Conservation (phyloP, 2,113 vertebrate genomes). For the Phaethornis superciliosus region DNA sequence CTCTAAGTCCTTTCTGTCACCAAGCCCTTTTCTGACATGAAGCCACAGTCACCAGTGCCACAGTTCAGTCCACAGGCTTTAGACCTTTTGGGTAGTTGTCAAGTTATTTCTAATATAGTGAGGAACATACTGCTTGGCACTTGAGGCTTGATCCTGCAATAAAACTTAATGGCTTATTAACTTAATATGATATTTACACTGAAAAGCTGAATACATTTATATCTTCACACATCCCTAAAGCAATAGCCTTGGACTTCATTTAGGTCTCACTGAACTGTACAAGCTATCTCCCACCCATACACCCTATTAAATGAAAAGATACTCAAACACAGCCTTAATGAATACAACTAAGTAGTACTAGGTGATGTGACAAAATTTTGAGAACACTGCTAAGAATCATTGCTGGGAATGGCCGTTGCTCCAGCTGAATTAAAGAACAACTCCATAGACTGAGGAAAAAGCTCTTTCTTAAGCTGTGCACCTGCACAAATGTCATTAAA, state of each 20-base stretch:
- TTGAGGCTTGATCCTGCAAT: not conserved
- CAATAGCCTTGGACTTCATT: not conserved
- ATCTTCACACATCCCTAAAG: not conserved
- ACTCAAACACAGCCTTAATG: not conserved
- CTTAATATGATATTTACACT: not conserved
- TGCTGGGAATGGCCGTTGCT: not conserved
- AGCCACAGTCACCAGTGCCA: not conserved
- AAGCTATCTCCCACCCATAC: no score
- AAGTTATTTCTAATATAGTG: not conserved
- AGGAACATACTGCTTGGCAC: not conserved
- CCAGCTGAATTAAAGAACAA: not conserved
- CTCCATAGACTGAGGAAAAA: not conserved
- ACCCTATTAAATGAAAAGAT: not conserved
- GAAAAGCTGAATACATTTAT: not conserved
- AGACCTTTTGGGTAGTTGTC: not conserved
- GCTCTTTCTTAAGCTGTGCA: not conserved
- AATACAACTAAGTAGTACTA: not conserved
- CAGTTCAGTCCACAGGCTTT: not conserved
- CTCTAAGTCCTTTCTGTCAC: not conserved
- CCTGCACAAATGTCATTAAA: slow-evolving; percentile 5
- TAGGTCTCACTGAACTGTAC: not conserved
- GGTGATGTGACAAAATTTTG: not conserved
- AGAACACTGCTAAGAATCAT: not conserved
- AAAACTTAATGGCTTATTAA: not conserved
- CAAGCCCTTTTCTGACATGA: not conserved